Percentiles rank a stretch among this genome's conserved stretches.
Evolutionary conservation across 2,113 vertebrate genomes (phyloP).

Genomic region (Limanda limanda): DNA sequence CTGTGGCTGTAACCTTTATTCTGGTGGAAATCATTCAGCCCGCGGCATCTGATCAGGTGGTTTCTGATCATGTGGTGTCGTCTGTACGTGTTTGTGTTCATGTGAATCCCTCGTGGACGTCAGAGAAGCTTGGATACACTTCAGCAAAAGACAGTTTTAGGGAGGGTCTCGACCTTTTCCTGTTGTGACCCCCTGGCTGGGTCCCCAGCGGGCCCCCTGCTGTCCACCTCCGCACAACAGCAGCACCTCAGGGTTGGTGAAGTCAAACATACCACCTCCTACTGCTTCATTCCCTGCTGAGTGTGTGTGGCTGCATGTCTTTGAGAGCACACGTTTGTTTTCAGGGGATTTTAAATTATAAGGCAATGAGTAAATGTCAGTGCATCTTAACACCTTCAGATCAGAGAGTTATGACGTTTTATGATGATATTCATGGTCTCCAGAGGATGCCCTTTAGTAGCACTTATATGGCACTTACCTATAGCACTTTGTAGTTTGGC

Average conservation of each 20-base stretch:
- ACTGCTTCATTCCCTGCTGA: neutral
- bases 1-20: constrained; percentile 24
- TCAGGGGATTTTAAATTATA: neutral
- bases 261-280: neutral
- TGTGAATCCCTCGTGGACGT: constrained; percentile 24
- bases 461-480: too few relatives aligned
- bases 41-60: neutral
- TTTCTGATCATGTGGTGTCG: neutral
- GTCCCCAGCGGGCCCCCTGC: neutral
- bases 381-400: neutral
- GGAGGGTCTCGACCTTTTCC: constrained; percentile 20
- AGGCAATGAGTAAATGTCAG: neutral
- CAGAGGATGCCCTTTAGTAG: neutral
- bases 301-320: neutral
- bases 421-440: neutral
- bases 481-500: too few relatives aligned
- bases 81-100: neutral
- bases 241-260: constrained; percentile 2
- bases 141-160: constrained; percentile 11
- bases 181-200: constrained; percentile 26
- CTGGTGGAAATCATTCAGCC: constrained; percentile 23
- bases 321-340: too few relatives aligned
- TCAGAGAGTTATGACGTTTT: neutral
- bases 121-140: neutral
- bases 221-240: neutral